Percentiles rank a stretch among this genome's conserved stretches.
These are phyloP conservation scores for Coluber constrictor DNA, from an alignment of 2,797 vertebrate species.

Conservation along the genomic window DNA sequence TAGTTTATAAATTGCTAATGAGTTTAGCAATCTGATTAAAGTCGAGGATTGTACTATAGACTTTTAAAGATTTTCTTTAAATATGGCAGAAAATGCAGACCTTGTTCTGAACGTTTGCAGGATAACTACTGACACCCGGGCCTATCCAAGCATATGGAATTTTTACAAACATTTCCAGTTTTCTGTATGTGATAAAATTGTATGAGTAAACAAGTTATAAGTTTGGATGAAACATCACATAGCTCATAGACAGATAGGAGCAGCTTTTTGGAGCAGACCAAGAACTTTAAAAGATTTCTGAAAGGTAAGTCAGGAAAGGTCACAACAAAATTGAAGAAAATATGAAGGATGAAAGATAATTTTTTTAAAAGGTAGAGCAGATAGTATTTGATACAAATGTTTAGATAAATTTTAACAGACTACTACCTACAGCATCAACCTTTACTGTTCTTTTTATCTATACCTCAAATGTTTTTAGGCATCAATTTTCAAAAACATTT, in stretches of 20 bases:
- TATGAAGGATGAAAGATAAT: neutral
- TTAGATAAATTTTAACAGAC: neutral
- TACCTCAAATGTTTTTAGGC: neutral
- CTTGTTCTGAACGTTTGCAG: neutral
- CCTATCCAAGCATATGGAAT: neutral
- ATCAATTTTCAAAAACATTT: neutral
- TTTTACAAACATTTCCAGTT: neutral
- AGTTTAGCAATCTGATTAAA: neutral
- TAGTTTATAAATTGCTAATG: neutral
- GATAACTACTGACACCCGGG: neutral
- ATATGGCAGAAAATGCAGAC: neutral
- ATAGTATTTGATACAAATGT: neutral
- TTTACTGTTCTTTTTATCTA: neutral
- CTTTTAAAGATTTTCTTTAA: constrained; percentile 46
- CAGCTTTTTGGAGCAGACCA: neutral
- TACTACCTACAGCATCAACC: neutral
- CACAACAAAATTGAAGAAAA: neutral
- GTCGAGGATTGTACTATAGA: constrained; percentile 13
- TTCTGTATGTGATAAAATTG: neutral
- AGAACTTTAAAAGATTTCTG: neutral
- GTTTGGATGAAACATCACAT: neutral
- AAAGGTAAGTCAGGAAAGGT: neutral
- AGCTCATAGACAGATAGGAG: neutral
- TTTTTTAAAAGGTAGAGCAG: neutral
- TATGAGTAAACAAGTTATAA: neutral